Conservation (phyloP, 2,888 invertebrate species). For the Epicampocera succincta region DNA sequence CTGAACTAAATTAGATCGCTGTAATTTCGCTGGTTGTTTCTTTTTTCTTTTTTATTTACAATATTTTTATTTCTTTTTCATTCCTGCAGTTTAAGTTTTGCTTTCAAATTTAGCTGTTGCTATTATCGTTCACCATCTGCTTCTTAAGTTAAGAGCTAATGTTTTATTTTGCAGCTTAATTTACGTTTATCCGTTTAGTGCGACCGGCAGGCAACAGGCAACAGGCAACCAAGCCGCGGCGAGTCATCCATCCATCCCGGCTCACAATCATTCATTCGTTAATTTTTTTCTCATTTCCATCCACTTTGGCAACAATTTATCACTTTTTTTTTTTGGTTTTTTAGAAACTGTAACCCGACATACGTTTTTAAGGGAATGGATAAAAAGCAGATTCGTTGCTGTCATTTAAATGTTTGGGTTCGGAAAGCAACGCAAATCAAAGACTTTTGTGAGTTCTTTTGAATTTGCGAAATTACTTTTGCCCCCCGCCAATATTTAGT, state of each 20-base stretch:
- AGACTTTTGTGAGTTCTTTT: too few relatives aligned
- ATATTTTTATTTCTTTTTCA: too few relatives aligned
- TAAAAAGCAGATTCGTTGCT: slow-evolving; percentile 12
- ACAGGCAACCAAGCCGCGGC: slow-evolving; percentile 1
- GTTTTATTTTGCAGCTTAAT: slow-evolving; percentile 65
- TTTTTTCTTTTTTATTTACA: slow-evolving; percentile 12
- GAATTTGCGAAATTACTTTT: slow-evolving; percentile 15
- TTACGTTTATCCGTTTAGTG: slow-evolving; percentile 60
- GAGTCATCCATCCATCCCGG: slow-evolving; percentile 25
- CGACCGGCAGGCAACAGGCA: slow-evolving; percentile 23
- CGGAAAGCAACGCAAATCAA: too few relatives aligned
- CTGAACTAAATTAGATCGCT: slow-evolving; percentile 70
- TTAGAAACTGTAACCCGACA: slow-evolving; percentile 20
- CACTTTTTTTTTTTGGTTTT: slow-evolving; percentile 32
- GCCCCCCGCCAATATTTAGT: slow-evolving; percentile 3
- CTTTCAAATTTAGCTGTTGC: slow-evolving; percentile 47
- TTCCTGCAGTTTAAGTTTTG: slow-evolving; percentile 41
- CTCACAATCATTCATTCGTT: slow-evolving; percentile 44
- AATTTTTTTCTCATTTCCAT: slow-evolving; percentile 19
- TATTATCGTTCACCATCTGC: slow-evolving; percentile 68
- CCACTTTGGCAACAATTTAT: slow-evolving; percentile 52
- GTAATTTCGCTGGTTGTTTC: slow-evolving; percentile 60
- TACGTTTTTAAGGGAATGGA: background rate
- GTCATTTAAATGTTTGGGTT: too few relatives aligned
- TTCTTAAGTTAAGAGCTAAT: slow-evolving; percentile 70